phyloP scores from a whole-genome alignment of 2,797 vertebrate genomes.

The Gobionotothen gibberifrons region DNA sequence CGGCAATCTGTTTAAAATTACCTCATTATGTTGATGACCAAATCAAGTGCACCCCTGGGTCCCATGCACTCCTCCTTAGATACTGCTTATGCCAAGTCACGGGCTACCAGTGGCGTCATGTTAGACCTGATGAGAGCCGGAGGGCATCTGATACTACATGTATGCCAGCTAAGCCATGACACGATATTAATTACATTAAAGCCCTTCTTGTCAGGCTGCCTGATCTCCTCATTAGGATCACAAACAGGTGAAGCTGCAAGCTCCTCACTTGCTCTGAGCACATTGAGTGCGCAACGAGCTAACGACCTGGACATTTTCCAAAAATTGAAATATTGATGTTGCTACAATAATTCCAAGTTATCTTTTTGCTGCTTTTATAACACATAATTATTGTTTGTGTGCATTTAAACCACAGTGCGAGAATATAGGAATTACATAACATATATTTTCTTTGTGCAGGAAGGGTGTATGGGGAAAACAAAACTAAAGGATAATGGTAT shows the following conservation, averaged over 20 bases:
- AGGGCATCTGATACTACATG: conserved; percentile 62
- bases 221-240: conserved; percentile 57
- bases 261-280: conserved; percentile 7
- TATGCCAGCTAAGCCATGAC: conserved; percentile 58
- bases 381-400: neutral
- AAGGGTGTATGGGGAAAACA: conserved; percentile 16
- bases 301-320: conserved; percentile 5
- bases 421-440: neutral
- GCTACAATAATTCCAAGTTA: neutral
- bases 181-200: conserved; percentile 76
- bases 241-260: conserved; percentile 59
- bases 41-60: conserved; percentile 82
- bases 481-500: conserved; percentile 20
- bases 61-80: conserved; percentile 70
- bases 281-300: conserved; percentile 19
- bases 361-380: neutral
- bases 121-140: conserved; percentile 59
- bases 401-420: conserved; percentile 2
- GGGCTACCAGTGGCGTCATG: conserved; percentile 54
- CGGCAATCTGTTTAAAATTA: conserved; percentile 84
- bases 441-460: neutral
- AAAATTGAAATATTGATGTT: conserved; percentile 1
- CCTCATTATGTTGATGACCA: conserved; percentile 85
- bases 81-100: conserved; percentile 79
- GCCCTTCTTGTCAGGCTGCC: conserved; percentile 53